Conservation (phyloP, 2,113 vertebrate genomes). For the Montifringilla adamsi region DNA sequence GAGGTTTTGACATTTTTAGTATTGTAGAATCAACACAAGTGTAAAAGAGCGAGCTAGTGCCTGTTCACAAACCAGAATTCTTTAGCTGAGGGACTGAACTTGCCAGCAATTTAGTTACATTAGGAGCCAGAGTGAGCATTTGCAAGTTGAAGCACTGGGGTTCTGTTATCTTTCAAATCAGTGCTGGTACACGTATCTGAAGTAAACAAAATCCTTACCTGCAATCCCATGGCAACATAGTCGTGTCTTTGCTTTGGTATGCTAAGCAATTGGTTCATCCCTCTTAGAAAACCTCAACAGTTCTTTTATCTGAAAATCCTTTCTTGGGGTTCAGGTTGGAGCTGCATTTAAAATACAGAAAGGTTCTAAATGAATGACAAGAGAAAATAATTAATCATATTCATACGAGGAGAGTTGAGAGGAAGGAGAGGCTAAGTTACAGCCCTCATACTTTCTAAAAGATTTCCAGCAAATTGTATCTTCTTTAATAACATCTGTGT, state of each 20-base stretch:
- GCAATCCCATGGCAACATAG: neutral
- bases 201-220: slow-evolving; percentile 20
- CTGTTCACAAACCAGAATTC: neutral
- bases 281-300: neutral
- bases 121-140: neutral
- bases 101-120: neutral
- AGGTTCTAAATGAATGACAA: neutral
- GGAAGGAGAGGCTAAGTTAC: neutral
- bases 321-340: neutral
- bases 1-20: neutral
- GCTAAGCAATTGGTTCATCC: neutral
- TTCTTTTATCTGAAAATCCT: neutral
- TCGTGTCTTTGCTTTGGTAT: neutral
- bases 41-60: neutral
- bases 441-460: neutral
- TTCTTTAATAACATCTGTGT: neutral
- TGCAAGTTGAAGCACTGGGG: neutral
- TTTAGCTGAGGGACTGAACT: neutral
- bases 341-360: neutral
- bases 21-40: neutral
- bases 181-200: neutral
- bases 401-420: neutral
- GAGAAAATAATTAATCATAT: neutral
- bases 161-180: neutral
- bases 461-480: neutral